Base-by-base conservation (phyloP, 2,888 invertebrate species). In the Coelinius sp. region DNA sequence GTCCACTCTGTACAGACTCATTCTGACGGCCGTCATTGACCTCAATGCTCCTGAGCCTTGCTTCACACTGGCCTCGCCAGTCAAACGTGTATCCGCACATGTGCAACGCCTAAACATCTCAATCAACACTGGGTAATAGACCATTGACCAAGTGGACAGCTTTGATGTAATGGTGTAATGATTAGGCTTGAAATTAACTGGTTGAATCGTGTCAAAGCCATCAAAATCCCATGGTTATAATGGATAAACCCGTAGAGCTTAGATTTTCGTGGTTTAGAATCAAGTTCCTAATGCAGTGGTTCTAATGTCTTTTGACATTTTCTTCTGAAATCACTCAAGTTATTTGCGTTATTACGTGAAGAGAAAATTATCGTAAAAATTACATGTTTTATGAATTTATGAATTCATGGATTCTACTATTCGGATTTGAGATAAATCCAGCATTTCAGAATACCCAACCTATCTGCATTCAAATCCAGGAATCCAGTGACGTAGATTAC, bases 391-490 rank as follows among this genome's bases (percentile, higher is more conserved):
- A 41, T 41, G n/a, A 24, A 27, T 25, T 25, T 53, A 53, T 53
- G 53, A 22, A 27, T n/a, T 53, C 25, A 25, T 14, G 2, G 25
- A 53, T 12, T 53, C 7, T 8, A 10, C 25, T 22, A 12, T 10
- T 24, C 12, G 25, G n/a, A 12, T 10, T 24, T 53, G 25, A 20
- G 59, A 59, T 59, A 27, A 59, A 8, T 14, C 31, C 4, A 25
- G 10, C 17, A 59, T 59, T 10, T 22, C 20, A 14, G 12, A 10
- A 27, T 59, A 8, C 59, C 31, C 17, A 20, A 20, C 31, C 35
- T 35, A 59, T 59, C 59, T 59, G 59, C 31, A 59, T 59, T 59
- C 35, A 59, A 59, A 59, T 59, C 14, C 59, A 59, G 31, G 31
- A 49, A 35, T 17, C 59, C 20, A 17, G 59, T 59, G 59, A 59